phyloP scores from a whole-genome alignment of 2,888 invertebrate genomes.

The Pseudococcus viburni region DNA sequence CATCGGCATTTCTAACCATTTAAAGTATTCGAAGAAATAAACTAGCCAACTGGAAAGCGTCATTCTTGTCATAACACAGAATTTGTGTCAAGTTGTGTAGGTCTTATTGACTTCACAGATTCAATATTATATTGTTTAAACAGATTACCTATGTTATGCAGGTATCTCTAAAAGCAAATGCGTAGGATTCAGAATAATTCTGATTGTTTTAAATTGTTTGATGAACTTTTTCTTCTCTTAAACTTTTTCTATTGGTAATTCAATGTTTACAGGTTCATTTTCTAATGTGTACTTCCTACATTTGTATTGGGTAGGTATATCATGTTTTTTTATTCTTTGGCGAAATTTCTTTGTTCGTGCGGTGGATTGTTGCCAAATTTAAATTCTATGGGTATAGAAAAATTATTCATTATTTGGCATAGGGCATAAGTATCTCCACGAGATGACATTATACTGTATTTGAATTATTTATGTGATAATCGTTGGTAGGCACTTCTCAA shows the following conservation, averaged over 20 bases:
- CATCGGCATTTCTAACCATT: conserved; percentile 11
- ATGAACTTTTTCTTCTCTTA: neutral
- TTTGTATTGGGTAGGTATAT: no score
- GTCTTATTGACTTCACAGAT: conserved; percentile 1
- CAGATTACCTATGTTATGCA: neutral
- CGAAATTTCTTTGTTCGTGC: no score
- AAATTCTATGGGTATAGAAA: no score
- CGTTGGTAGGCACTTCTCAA: no score
- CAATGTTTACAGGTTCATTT: neutral
- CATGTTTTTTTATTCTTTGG: no score
- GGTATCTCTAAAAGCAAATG: conserved; percentile 3
- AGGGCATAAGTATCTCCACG: no score
- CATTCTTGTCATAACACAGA: conserved; percentile 48
- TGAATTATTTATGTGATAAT: no score
- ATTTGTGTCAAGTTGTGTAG: conserved; percentile 57
- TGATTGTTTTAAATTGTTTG: neutral
- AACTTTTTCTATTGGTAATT: neutral
- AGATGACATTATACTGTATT: no score
- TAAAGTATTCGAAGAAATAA: conserved; percentile 42
- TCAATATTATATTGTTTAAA: conserved; percentile 37
- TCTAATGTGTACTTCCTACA: neutral
- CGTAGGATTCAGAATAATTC: neutral
- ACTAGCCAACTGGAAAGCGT: conserved; percentile 50
- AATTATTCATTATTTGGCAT: no score
- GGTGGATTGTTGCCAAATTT: no score